Evolutionary conservation across 2,797 vertebrate species (phyloP).

Genomic region (Xenopus petersii): DNA sequence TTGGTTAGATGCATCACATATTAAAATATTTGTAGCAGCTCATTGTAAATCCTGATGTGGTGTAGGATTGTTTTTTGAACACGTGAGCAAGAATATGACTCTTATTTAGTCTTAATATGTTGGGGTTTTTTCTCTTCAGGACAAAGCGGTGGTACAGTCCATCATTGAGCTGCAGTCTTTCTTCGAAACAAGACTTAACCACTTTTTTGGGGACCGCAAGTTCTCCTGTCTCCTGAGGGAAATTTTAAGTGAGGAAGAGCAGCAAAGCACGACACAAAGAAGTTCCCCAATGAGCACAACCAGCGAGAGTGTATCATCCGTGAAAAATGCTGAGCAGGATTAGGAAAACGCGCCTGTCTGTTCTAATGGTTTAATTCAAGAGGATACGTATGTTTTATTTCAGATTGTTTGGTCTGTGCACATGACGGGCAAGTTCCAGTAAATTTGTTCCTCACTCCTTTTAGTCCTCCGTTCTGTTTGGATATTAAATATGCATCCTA

Average conservation of each 20-base stretch:
- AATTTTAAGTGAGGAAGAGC: conserved; percentile 32
- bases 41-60: too few relatives aligned
- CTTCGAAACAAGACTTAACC: conserved; percentile 35
- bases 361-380: conserved; percentile 47
- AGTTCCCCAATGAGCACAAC: conserved; percentile 40
- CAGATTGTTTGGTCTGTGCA: conserved; percentile 40
- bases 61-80: too few relatives aligned
- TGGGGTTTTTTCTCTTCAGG: conserved; percentile 44
- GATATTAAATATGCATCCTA: not conserved
- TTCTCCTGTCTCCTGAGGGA: conserved; percentile 36
- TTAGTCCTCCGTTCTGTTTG: not conserved
- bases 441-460: too few relatives aligned
- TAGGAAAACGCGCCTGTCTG: conserved; percentile 53
- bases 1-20: too few relatives aligned
- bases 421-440: not conserved
- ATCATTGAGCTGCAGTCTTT: conserved; percentile 59
- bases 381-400: conserved; percentile 51
- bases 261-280: conserved; percentile 33
- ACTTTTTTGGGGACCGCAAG: conserved; percentile 39
- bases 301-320: conserved; percentile 58
- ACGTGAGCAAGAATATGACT: too few relatives aligned
- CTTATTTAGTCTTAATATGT: not conserved
- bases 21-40: too few relatives aligned
- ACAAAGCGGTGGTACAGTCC: conserved; percentile 65
- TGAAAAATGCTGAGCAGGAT: conserved; percentile 58